Evolutionary conservation across 2,113 vertebrate species (phyloP).

Genomic region (Sphaerodactylus townsendi): DNA sequence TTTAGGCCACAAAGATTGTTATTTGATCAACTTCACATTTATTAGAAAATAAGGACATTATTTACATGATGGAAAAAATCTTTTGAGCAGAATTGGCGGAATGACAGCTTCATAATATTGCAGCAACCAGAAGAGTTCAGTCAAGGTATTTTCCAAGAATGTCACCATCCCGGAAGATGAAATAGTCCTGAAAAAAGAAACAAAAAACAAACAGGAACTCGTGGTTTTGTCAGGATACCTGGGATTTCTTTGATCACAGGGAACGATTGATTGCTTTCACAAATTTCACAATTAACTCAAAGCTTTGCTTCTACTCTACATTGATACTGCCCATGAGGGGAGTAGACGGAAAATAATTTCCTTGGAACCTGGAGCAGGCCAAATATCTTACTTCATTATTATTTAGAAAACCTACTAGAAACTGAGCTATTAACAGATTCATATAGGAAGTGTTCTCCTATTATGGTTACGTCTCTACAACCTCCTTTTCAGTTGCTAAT

Average conservation of each 20-base stretch:
- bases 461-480: too few species aligned
- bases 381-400: too few species aligned
- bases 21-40: conserved; percentile 66
- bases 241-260: neutral
- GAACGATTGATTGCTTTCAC: neutral
- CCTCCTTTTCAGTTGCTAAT: too few species aligned
- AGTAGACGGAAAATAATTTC: neutral
- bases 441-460: too few species aligned
- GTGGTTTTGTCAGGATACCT: neutral
- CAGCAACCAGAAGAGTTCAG: conserved; percentile 67
- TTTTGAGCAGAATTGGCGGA: conserved; percentile 71
- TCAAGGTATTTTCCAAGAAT: conserved; percentile 96
- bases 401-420: too few species aligned
- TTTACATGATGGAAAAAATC: conserved; percentile 88
- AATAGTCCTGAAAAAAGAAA: conserved; percentile 87
- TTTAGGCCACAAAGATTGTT: conserved; percentile 60
- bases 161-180: conserved; percentile 94
- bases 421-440: too few species aligned
- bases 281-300: conserved; percentile 5
- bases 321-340: neutral
- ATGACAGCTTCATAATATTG: conserved; percentile 68
- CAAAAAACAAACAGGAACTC: neutral
- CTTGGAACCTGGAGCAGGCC: too few species aligned
- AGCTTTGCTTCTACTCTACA: neutral
- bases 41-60: conserved; percentile 84